A percentile compares a stretch with the other conserved stretches of the same genome.
Evolutionary conservation across 2,888 invertebrate species (phyloP).

Genomic region (Teleiodes luculella): DNA sequence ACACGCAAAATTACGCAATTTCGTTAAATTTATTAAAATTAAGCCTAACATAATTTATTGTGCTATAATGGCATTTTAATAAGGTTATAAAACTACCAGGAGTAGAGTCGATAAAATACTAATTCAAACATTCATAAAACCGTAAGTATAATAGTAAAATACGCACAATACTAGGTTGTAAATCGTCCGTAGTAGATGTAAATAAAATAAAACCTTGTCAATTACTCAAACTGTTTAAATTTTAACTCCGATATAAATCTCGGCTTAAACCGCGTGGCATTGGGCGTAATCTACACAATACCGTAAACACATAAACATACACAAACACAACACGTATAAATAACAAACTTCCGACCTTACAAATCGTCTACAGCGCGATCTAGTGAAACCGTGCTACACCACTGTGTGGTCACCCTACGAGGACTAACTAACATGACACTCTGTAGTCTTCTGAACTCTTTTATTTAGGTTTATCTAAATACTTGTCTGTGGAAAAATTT

Average conservation of each 20-base stretch:
- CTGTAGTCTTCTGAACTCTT: neutral
- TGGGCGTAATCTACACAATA: slow-evolving; percentile 28
- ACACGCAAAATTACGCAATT: too few species aligned
- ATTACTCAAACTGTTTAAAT: slow-evolving; percentile 19
- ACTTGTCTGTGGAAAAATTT: too few species aligned
- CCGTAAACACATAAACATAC: slow-evolving; percentile 6
- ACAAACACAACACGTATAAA: slow-evolving; percentile 1
- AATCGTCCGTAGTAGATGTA: neutral
- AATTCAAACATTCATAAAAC: neutral
- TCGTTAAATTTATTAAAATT: neutral
- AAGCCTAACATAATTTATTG: neutral
- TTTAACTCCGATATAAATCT: slow-evolving; percentile 27
- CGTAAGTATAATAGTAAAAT: neutral
- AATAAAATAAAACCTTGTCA: slow-evolving; percentile 25
- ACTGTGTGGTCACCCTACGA: neutral
- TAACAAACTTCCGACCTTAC: slow-evolving; percentile 7
- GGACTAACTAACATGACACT: neutral
- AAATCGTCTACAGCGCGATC: slow-evolving; percentile 37
- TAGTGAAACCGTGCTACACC: slow-evolving; percentile 25
- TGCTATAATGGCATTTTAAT: neutral
- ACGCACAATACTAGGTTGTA: neutral
- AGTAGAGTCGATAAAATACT: slow-evolving; percentile 9
- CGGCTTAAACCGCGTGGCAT: slow-evolving; percentile 34
- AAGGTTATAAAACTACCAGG: neutral
- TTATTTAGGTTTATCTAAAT: too few species aligned